Base-by-base conservation (phyloP, 2,888 invertebrate genomes). In the Calameuta idolon region DNA sequence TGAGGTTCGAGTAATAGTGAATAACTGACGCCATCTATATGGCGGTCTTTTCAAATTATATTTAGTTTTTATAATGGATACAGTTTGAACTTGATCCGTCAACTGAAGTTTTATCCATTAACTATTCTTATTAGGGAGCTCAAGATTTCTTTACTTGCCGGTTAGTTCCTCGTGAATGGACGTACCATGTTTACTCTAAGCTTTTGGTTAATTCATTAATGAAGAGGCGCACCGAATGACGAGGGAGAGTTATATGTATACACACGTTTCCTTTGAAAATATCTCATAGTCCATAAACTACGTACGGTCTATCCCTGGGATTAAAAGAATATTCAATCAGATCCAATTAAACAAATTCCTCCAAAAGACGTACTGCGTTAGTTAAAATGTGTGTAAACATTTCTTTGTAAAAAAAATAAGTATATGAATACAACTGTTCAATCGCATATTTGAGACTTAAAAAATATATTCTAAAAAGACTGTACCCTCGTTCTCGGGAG, bases 141-240 rank as follows among this genome's bases (percentile, higher is more conserved):
- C 55, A 23, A 55, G 55, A 55, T 55, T 55, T 55, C 55, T 55
- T 55, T 23, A 23, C 55, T 23, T 2, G 55, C 23, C 0, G 23
- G 9, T 55, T 23, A 55, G 15, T 55, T 90, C 89, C 85, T 86
- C 78, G 90, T 84, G 84, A 81, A 82, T 87, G 87, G 91, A 91
- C 90, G 91, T 91, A 87, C 86, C 85, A 85, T 87, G 89, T 89
- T 89, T 88, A 86, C 87, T 23, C 55, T 2, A 9, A 55, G 55
- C 55, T 55, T 55, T 55, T 55, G 55, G 55, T 55, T 55, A 55
- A 55, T 23, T 55, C 23, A 55, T 55, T 55, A 55, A 55, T 55
- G 55, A 55, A 23, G 9, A 55, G 23, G 55, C 55, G 23, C 55
- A 55, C 15, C 23, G 40, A 55, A 15, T 55, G 55, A 55, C 23